Conservation (phyloP, 2,888 invertebrate species). For the Scrobipalpa atriplicella region DNA sequence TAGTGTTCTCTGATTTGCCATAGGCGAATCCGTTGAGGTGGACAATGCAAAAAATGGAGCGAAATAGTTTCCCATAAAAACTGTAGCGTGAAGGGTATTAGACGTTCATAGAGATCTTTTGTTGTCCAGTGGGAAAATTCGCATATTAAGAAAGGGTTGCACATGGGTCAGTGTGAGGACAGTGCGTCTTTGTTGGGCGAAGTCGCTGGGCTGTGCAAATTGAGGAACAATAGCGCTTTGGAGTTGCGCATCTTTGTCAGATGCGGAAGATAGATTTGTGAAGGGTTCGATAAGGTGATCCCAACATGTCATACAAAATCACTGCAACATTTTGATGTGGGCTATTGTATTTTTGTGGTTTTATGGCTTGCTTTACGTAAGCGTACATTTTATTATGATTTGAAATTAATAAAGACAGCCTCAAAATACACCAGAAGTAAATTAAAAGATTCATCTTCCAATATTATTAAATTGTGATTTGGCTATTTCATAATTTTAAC, state of each 20-base stretch:
- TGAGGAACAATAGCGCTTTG: slow-evolving; percentile 59
- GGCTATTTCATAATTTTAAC: too few species aligned
- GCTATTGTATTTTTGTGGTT: neutral
- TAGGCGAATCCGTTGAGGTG: slow-evolving; percentile 71
- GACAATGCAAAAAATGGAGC: slow-evolving; percentile 82
- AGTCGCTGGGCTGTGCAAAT: slow-evolving; percentile 77
- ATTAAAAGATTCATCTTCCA: too few species aligned
- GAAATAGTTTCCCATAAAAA: slow-evolving; percentile 78
- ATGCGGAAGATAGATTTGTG: slow-evolving; percentile 47
- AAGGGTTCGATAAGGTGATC: slow-evolving; percentile 38
- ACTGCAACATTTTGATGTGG: neutral
- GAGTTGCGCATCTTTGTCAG: slow-evolving; percentile 41
- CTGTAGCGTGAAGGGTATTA: slow-evolving; percentile 49
- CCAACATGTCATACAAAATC: neutral
- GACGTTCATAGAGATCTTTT: slow-evolving; percentile 60
- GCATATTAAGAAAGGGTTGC: slow-evolving; percentile 62
- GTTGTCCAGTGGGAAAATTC: slow-evolving; percentile 79
- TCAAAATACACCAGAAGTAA: too few species aligned
- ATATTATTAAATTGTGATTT: too few species aligned
- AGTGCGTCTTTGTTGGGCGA: slow-evolving; percentile 58
- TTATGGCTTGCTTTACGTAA: neutral
- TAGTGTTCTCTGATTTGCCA: slow-evolving; percentile 58
- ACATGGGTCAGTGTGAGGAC: slow-evolving; percentile 73
- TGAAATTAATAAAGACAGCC: neutral
- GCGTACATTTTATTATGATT: neutral